Evolutionary conservation across 1,140 invertebrate genomes (phyloP), one percentile per base, ranked within the genome.

Genomic region (Caenorhabditis remanei): DNA sequence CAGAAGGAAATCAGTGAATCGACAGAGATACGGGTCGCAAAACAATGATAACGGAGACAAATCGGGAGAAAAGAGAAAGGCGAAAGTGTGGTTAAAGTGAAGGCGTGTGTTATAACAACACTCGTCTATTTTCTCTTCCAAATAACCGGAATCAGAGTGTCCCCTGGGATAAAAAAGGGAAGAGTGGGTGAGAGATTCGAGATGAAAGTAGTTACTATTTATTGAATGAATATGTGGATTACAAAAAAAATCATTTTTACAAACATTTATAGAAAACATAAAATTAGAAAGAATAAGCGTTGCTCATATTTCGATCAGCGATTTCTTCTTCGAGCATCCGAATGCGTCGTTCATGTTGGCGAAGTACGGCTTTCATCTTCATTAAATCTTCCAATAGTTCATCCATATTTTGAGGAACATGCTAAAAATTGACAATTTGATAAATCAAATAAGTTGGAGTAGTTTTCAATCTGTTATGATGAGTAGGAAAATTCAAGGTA

Each of bases 261-360:
- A 65, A 85, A 65, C 32, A 61, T 24, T n/a, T 14, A 55, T 16
- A 16, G 9, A 41, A 32, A 75, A 65, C 16, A 65, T 24, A 41
- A 40, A 65, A 55, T 75, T 53, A 56, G 8, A 90, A 85, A 11
- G 90, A 90, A 53, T 88, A 91, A 5, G 90, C 89, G 75, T 89
- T 90, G 32, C 87, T 82, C 90, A 90, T 90, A 32, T 90, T 85
- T 1, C 84, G 85, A 79, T 91, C 90, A n/a, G 90, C 90, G 21
- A 92, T 61, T 82, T 91, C 92, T 40, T 95, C 95, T 91, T 96
- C 96, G 13, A 96, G 91, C 16, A 95, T 94, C 84, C 95, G 94
- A 91, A 96, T 96, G 87, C 97, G 94, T 89, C 96, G 96, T 93
- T 98, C 97, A 92, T 98, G 97, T 91, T 97, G 97, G 5, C 98